Evolutionary conservation across 2,113 vertebrate species (phyloP), one percentile per base, ranked within the genome.

Genomic region (Plectropomus leopardus): DNA sequence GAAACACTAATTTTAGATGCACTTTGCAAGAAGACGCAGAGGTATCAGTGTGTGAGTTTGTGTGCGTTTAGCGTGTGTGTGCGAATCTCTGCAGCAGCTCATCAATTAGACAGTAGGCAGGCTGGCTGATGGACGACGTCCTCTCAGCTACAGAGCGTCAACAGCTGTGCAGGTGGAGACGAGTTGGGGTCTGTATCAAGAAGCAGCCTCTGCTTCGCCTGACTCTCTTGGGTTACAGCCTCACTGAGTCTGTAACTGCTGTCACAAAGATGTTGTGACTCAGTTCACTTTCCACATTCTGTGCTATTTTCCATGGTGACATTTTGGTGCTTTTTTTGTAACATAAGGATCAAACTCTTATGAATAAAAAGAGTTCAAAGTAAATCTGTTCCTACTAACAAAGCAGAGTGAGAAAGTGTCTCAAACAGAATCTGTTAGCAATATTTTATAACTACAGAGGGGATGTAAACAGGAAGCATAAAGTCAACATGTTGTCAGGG

Each of bases 51-150:
- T n/a, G 30, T 44, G 34, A 3, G 40, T 66, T 9, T 53, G 40
- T 48, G 57, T 30, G 51, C 54, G 34, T 69, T 8, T 26, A 24
- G 0, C 40, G 40, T 28, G 15, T 28, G 15, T 44, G 65, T 4
- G 28, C 19, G 69, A 44, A 3, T 36, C 54, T 71, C 57, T 45
- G 78, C 30, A 7, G 74, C 44, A 63, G 64, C 61, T 86, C 55
- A 86, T 87, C 55, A 66, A 69, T 81, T 78, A 88, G 54, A 75
- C 69, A 86, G 4, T 28, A 78, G 47, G 65, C 44, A 11, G 65
- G 42, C n/a, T 21, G 55, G 54, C 55, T 68, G 84, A 77, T 36
- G 53, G 72, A 50, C 14, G 13, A 2, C 2, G 4, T 47, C 32
- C 26, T 26, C 66, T 32, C 50, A 23, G 30, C 66, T 10, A 16